Base-by-base conservation (phyloP, 2,888 invertebrate genomes). In the Agrilus cyanescens region DNA sequence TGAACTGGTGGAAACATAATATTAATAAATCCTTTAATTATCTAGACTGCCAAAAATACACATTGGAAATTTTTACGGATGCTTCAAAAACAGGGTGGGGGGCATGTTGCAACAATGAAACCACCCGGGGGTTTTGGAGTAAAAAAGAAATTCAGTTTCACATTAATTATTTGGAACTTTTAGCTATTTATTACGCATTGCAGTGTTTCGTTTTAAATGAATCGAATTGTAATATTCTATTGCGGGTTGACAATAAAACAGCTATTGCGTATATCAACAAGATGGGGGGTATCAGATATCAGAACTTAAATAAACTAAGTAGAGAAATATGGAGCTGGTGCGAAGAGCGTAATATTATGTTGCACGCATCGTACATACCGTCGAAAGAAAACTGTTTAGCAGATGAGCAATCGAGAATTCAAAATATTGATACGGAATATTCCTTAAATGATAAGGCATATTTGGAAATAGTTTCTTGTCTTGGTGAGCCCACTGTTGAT, bases 121-220 rank as follows among this genome's bases (percentile, higher is more conserved):
- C 33, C 8, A 40, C 50, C 7, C 41, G 47, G 13, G 56, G 55
- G 6, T 43, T 43, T 7, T 57, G 57, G 56, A 38, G 40, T 14
- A 20, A 46, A 4, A 16, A 41, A 4, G 56, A 54, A 38, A 33
- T 14, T 30, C 29, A 12, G 10, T 6, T 33, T n/a, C 55, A 55
- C 39, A 56, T 55, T 15, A 56, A 56, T 48, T 48, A 46, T 37
- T 46, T 56, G 37, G 54, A 55, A 41, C 38, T 55, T 7, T 15
- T 48, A 37, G 53, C 55, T n/a, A 46, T 49, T 7, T 51, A 50
- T 38, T 43, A 50, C 10, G 53, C 45, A 4, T 32, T 57, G 7
- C 53, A 52, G 42, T 47, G 49, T 35, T 56, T 56, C 43, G 52
- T 54, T 7, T 35, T 20, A 7, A 35, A 45, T 25, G 13, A 37